phyloP scores from a whole-genome alignment of 2,797 vertebrate species.

The Oreortyx pictus region DNA sequence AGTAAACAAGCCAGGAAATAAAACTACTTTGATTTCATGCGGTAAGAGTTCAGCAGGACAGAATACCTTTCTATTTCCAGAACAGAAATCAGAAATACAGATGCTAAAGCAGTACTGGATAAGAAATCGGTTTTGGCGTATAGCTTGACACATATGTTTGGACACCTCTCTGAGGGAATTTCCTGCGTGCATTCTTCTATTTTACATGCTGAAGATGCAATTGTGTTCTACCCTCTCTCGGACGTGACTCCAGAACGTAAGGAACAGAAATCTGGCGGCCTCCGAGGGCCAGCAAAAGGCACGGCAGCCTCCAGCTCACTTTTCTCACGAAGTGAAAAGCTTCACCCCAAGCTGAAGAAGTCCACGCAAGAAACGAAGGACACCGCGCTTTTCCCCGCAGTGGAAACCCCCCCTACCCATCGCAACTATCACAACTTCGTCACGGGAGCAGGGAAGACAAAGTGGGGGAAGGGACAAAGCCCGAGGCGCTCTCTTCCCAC shows the following conservation, averaged over 20 bases:
- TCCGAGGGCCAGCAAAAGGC: neutral
- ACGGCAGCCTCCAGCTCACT: neutral
- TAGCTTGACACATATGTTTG: neutral
- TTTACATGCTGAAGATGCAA: constrained; percentile 30
- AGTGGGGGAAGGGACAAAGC: neutral
- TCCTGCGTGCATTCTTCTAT: neutral
- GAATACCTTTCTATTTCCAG: neutral
- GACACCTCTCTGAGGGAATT: neutral
- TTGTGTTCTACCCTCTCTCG: neutral
- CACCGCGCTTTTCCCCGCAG: neutral
- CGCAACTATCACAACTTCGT: constrained; percentile 41
- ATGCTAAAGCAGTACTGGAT: neutral
- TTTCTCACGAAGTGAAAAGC: neutral
- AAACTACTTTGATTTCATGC: neutral
- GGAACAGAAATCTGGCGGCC: neutral
- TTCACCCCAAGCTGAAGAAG: neutral
- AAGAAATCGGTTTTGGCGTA: neutral
- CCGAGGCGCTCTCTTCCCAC: neutral
- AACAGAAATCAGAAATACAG: neutral
- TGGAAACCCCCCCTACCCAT: constrained; percentile 33
- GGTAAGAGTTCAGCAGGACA: neutral
- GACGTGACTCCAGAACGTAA: neutral
- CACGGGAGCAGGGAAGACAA: neutral
- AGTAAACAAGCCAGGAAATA: neutral
- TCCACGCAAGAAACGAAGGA: neutral